Percentiles rank a stretch among this genome's conserved stretches.
Evolutionary conservation across 2,113 vertebrate species (phyloP).

Genomic region (Eretmochelys imbricata): DNA sequence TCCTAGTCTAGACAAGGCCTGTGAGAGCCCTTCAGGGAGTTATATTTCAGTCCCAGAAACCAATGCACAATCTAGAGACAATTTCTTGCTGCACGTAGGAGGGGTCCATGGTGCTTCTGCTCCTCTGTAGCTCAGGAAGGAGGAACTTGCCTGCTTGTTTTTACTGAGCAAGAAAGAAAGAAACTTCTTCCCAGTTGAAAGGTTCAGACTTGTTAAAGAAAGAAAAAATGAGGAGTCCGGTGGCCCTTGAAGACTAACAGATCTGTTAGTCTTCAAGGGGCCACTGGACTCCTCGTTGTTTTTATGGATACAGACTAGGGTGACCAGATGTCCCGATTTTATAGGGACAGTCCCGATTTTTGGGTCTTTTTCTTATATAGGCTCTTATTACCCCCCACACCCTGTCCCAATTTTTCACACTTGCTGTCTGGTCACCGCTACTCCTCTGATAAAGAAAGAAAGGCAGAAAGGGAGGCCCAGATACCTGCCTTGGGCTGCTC

Average conservation of each 20-base stretch:
- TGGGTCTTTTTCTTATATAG: no score
- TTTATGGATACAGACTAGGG: no score
- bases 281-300: no score
- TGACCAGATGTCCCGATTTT: no score
- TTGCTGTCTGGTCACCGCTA: no score
- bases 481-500: accelerated
- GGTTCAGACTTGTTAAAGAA: not conserved
- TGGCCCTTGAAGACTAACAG: no score
- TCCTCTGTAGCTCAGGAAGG: not conserved
- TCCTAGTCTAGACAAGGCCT: not conserved
- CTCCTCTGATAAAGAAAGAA: no score
- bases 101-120: accelerated
- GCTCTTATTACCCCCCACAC: no score
- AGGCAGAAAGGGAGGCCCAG: not conserved
- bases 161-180: not conserved
- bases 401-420: no score
- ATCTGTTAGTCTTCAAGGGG: no score
- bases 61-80: no score
- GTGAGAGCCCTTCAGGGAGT: not conserved
- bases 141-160: accelerated
- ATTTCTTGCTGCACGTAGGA: accelerated
- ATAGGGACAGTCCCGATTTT: no score
- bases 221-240: not conserved
- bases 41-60: not conserved
- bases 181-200: not conserved